Conservation (phyloP, 1,140 invertebrate genomes). For the Papilio aristodemus region DNA sequence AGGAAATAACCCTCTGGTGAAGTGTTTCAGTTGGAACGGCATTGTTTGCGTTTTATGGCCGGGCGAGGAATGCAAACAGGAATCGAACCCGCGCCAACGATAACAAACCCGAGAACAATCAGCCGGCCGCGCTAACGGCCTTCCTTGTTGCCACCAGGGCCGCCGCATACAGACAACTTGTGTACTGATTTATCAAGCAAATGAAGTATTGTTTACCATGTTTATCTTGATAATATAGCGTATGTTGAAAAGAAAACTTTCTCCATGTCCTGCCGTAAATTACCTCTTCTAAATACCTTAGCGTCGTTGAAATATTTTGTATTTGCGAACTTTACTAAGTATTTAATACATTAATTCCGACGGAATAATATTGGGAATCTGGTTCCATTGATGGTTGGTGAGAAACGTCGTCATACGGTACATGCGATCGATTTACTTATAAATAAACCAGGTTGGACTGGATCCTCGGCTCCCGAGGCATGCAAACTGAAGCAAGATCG, state of each 20-base stretch:
- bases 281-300: background rate
- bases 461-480: background rate
- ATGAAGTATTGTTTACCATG: conserved; percentile 9
- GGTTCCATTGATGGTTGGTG: conserved; percentile 17
- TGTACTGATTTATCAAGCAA: conserved; percentile 5
- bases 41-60: conserved; percentile 61
- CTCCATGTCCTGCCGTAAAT: background rate
- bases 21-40: conserved; percentile 38
- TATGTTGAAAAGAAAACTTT: background rate
- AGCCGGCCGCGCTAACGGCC: conserved; percentile 35
- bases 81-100: conserved; percentile 51
- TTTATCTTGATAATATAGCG: background rate
- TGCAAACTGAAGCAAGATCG: conserved; percentile 31
- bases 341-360: background rate
- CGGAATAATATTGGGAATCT: background rate
- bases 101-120: conserved; percentile 54
- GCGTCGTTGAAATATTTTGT: no score
- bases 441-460: conserved; percentile 33
- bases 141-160: conserved; percentile 46
- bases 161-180: conserved; percentile 25
- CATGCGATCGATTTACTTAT: conserved; percentile 30
- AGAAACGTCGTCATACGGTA: conserved; percentile 28
- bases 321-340: no score
- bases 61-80: conserved; percentile 60
- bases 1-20: conserved; percentile 17